Base-by-base conservation (phyloP, 2,888 invertebrate species). In the Melitaea athalia region DNA sequence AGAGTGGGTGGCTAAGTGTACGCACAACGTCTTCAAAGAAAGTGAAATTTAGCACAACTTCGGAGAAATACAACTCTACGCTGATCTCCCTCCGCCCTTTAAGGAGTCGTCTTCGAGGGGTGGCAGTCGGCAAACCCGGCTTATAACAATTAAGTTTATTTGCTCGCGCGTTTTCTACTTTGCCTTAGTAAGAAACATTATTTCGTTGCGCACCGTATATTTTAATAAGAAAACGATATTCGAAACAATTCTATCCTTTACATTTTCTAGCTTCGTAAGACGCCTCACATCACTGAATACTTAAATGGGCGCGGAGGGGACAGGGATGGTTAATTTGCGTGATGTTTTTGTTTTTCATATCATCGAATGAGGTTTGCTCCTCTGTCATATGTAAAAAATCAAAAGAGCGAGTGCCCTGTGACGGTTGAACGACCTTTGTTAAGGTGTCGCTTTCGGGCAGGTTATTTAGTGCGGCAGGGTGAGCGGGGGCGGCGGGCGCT, bases 31-130 rank as follows among this genome's bases (percentile, higher is more conserved):
- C 92, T 91, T 92, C 85, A 84, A 87, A 88, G 92, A 92, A 92
- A 92, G 92, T 92, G 92, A 92, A 92, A 92, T 92, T 92, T 91
- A 89, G 91, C 89, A 86, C 92, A 91, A 92, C 89, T 92, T 92
- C 85, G 89, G 89, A 88, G 91, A 88, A 92, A 91, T 89, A 91
- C 91, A 90, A 91, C 88, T 83, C 82, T 79, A 79, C 77, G 74
- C 77, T 78, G 77, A 75, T 77, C 85, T 81, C 85, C 82, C 79
- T 77, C 76, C 83, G 83, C 81, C 81, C 78, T 79, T 78, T 77
- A 78, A 81, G 78, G 79, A 81, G 78, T 77, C 80, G 78, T 75
- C 81, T 77, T 77, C 64, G 69, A 71, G 81, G 85, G 88, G 89
- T 77, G 88, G 88, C 82, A 83, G 85, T 81, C 85, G 82, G 85